These are phyloP conservation scores for Plemyria rubiginata DNA, from an alignment of 2,888 invertebrate species.

Conservation along the genomic window DNA sequence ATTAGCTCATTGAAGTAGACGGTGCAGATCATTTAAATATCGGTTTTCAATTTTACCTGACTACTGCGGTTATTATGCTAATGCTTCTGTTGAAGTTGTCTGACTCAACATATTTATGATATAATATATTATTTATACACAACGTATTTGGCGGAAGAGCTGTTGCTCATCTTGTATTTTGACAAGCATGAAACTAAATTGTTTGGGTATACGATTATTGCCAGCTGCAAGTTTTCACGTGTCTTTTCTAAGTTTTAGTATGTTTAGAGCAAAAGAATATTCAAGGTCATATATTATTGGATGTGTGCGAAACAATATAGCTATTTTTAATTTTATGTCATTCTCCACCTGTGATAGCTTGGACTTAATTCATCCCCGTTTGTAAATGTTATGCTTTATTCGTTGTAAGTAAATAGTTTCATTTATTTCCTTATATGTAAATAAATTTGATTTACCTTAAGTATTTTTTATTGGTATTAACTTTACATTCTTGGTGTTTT, in stretches of 20 bases:
- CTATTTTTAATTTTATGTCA: slow-evolving; percentile 38
- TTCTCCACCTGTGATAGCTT: slow-evolving; percentile 20
- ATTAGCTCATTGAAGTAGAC: slow-evolving; percentile 20
- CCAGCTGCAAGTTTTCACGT: slow-evolving; percentile 19
- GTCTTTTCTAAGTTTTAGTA: slow-evolving; percentile 13
- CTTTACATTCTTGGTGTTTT: slow-evolving; percentile 29
- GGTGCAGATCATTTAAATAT: slow-evolving; percentile 32
- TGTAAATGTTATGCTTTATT: slow-evolving; percentile 34
- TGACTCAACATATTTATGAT: slow-evolving; percentile 1
- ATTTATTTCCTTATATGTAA: slow-evolving; percentile 30
- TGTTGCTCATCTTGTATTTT: slow-evolving; percentile 5
- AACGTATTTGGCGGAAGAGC: neutral
- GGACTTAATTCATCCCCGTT: slow-evolving; percentile 27
- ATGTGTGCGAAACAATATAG: slow-evolving; percentile 21
- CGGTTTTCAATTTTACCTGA: slow-evolving; percentile 20
- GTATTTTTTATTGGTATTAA: slow-evolving; percentile 7
- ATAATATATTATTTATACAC: too few relatives aligned
- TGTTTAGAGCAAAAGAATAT: slow-evolving; percentile 20
- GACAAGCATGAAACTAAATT: slow-evolving; percentile 9
- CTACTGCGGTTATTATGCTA: neutral
- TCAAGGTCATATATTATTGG: slow-evolving; percentile 35
- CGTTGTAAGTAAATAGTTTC: slow-evolving; percentile 21
- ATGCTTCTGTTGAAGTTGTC: neutral
- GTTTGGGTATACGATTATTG: slow-evolving; percentile 7
- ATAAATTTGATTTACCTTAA: slow-evolving; percentile 6